phyloP scores from a whole-genome alignment of 2,113 vertebrate genomes.

The Atractosteus spatula region DNA sequence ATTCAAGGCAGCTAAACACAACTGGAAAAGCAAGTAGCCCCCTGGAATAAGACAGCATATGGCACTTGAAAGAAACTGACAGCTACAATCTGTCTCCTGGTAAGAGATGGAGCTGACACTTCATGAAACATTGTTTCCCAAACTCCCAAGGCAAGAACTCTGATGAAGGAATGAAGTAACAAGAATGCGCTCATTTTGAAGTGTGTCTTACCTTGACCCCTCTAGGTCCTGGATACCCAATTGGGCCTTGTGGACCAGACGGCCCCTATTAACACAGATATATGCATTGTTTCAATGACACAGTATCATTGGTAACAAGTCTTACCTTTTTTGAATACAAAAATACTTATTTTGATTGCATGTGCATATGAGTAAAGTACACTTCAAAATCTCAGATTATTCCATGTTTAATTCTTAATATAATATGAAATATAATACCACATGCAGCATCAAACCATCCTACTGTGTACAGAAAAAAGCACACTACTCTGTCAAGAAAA shows the following conservation, averaged over 20 bases:
- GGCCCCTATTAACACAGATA: slow-evolving; percentile 73
- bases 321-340: background rate
- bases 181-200: background rate
- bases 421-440: too few species aligned
- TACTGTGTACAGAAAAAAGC: too few species aligned
- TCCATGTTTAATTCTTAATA: too few species aligned
- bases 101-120: too few species aligned
- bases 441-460: too few species aligned
- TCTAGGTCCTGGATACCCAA: slow-evolving; percentile 89
- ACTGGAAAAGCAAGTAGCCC: too few species aligned
- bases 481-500: too few species aligned
- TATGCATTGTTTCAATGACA: slow-evolving; percentile 15
- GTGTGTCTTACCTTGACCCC: slow-evolving; percentile 86
- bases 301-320: background rate
- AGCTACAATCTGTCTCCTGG: too few species aligned
- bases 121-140: background rate
- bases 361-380: background rate
- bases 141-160: background rate
- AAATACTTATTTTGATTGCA: background rate
- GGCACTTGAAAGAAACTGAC: too few species aligned
- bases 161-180: background rate
- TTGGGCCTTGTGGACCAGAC: slow-evolving; percentile 87
- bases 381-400: too few species aligned
- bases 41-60: too few species aligned
- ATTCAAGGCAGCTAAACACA: too few species aligned